These are phyloP conservation scores for Zygogramma bicolorata DNA, from an alignment of 2,888 invertebrate genomes.

Conservation along the genomic window DNA sequence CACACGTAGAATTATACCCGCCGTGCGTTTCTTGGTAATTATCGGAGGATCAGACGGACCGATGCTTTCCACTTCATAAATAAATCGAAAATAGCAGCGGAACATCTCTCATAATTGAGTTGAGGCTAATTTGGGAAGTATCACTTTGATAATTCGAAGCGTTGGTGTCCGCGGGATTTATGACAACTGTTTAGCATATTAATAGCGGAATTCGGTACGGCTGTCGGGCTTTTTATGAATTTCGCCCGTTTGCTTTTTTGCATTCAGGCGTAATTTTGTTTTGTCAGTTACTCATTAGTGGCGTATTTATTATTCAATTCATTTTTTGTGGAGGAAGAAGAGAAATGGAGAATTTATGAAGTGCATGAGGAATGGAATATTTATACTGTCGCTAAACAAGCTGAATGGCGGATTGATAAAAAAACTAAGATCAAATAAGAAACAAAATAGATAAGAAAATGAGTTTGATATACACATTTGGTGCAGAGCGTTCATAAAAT, in stretches of 20 bases:
- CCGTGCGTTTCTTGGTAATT: conserved; percentile 33
- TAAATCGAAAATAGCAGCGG: conserved; percentile 31
- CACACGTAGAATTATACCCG: conserved; percentile 27
- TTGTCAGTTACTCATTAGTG: not conserved
- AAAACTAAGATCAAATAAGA: too few relatives aligned
- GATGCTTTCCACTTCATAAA: conserved; percentile 24
- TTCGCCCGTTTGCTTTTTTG: not conserved
- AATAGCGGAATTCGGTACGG: conserved; percentile 28
- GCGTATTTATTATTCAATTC: not conserved
- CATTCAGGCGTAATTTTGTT: not conserved
- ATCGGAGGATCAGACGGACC: conserved; percentile 29
- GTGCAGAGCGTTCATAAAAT: too few relatives aligned
- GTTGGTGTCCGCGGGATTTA: conserved; percentile 27
- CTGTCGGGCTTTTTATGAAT: not conserved
- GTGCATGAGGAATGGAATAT: too few relatives aligned
- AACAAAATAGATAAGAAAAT: too few relatives aligned
- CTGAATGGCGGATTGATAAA: too few relatives aligned
- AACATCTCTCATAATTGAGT: conserved; percentile 27
- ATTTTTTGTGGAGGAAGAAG: not conserved
- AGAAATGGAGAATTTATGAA: too few relatives aligned
- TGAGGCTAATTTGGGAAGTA: conserved; percentile 26
- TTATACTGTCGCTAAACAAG: too few relatives aligned
- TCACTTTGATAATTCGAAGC: conserved; percentile 21
- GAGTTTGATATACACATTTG: too few relatives aligned
- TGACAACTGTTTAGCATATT: conserved; percentile 33